These are phyloP conservation scores for Zygothrica quintamaculata DNA, from an alignment of 2,888 invertebrate species.

Conservation along the genomic window DNA sequence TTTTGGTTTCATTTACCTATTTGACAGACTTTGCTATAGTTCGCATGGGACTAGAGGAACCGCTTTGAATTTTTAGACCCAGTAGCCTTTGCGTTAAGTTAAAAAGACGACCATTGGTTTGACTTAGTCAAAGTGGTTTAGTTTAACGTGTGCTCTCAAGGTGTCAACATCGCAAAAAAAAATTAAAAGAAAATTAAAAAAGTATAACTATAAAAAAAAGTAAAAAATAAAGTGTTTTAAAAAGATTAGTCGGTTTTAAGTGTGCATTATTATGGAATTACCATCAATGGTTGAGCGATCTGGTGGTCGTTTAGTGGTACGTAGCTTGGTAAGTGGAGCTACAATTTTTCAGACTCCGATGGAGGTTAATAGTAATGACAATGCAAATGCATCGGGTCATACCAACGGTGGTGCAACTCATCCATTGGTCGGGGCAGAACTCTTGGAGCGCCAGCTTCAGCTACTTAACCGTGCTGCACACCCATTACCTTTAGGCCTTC, in stretches of 20 bases:
- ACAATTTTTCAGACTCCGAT: conserved; percentile 84
- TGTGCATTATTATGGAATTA: conserved; percentile 83
- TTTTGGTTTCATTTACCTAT: conserved; percentile 7
- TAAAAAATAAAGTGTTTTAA: background rate
- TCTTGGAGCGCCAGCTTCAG: conserved; percentile 36
- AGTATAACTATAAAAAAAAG: conserved; percentile 3
- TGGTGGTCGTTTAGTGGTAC: conserved; percentile 86
- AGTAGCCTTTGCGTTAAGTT: conserved; percentile 59
- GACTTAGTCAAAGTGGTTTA: conserved; percentile 31
- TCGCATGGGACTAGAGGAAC: conserved; percentile 31
- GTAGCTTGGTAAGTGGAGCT: conserved; percentile 86
- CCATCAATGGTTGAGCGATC: conserved; percentile 88
- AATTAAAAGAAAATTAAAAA: conserved; percentile 1
- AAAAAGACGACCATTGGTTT: conserved; percentile 39
- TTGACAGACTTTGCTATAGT: conserved; percentile 36
- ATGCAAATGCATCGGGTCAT: background rate
- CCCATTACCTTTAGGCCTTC: conserved; percentile 14
- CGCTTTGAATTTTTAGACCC: conserved; percentile 33
- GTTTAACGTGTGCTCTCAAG: conserved; percentile 27
- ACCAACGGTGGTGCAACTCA: background rate
- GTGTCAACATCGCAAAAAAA: conserved; percentile 39
- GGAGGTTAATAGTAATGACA: conserved; percentile 8
- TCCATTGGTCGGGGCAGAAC: conserved; percentile 22
- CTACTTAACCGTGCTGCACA: conserved; percentile 10
- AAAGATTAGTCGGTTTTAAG: background rate